Conservation (phyloP, 2,888 invertebrate genomes). For the Didymodactylos carnosus region DNA sequence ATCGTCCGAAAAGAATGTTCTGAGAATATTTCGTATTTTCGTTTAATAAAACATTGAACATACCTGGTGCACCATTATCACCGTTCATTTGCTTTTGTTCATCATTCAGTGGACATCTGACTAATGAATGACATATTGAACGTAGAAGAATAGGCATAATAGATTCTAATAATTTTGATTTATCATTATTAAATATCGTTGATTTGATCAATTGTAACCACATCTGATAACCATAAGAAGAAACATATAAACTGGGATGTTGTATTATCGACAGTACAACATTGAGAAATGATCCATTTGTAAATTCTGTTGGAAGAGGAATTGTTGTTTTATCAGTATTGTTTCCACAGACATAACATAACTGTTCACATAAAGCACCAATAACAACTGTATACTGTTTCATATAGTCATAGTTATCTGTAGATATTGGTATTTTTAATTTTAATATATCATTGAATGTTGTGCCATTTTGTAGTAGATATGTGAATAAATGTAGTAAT, state of each 20-base stretch:
- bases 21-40: no score
- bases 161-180: no score
- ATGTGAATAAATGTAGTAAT: neutral
- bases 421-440: neutral
- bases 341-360: neutral
- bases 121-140: neutral
- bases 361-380: neutral
- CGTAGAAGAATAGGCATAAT: neutral
- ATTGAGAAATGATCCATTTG: neutral
- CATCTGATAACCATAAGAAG: neutral
- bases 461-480: neutral
- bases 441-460: neutral
- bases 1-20: no score
- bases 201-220: neutral
- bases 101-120: neutral
- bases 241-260: neutral
- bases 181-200: neutral
- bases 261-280: neutral
- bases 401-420: neutral
- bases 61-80: no score
- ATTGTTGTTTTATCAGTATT: neutral
- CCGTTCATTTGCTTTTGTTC: no score
- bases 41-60: no score
- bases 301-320: neutral
- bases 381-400: neutral